Conservation (phyloP, 2,888 invertebrate species). For the Drosophila ustulata region DNA sequence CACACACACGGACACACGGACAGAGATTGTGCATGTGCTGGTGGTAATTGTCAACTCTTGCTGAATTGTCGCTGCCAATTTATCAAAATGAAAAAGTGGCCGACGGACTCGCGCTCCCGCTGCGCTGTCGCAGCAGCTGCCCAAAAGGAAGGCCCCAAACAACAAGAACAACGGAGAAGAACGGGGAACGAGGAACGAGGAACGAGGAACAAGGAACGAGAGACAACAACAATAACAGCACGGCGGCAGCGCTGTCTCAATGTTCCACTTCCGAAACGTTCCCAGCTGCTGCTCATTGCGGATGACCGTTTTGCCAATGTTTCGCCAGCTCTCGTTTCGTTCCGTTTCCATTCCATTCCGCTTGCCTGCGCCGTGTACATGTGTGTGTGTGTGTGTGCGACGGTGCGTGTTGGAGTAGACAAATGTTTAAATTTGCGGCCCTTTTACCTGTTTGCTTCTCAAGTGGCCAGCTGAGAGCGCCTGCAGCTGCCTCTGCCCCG, state of each 20-base stretch:
- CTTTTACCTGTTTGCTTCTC: slow-evolving; percentile 80
- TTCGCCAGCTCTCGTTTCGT: slow-evolving; percentile 57
- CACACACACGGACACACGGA: slow-evolving; percentile 4
- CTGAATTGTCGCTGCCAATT: slow-evolving; percentile 79
- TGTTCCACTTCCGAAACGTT: slow-evolving; percentile 60
- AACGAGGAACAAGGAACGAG: too few species aligned
- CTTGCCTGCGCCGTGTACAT: slow-evolving; percentile 13
- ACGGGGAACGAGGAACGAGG: too few species aligned
- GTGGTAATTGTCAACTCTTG: slow-evolving; percentile 76
- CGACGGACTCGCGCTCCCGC: slow-evolving; percentile 45
- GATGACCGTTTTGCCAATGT: slow-evolving; percentile 83
- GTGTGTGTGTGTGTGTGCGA: slow-evolving; percentile 34
- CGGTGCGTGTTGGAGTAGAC: slow-evolving; percentile 79
- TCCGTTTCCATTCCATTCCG: background rate
- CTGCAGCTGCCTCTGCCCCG: slow-evolving; percentile 25
- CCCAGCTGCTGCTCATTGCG: slow-evolving; percentile 66
- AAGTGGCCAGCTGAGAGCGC: slow-evolving; percentile 67
- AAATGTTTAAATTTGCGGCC: slow-evolving; percentile 79
- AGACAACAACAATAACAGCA: slow-evolving; percentile 8
- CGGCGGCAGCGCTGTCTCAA: slow-evolving; percentile 20
- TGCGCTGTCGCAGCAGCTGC: slow-evolving; percentile 39
- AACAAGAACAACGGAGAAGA: background rate
- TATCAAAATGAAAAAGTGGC: slow-evolving; percentile 71
- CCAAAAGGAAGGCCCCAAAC: slow-evolving; percentile 16
- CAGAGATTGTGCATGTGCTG: slow-evolving; percentile 52